These are phyloP conservation scores for Anguilla megastoma DNA, from an alignment of 2,797 vertebrate species.

Conservation along the genomic window DNA sequence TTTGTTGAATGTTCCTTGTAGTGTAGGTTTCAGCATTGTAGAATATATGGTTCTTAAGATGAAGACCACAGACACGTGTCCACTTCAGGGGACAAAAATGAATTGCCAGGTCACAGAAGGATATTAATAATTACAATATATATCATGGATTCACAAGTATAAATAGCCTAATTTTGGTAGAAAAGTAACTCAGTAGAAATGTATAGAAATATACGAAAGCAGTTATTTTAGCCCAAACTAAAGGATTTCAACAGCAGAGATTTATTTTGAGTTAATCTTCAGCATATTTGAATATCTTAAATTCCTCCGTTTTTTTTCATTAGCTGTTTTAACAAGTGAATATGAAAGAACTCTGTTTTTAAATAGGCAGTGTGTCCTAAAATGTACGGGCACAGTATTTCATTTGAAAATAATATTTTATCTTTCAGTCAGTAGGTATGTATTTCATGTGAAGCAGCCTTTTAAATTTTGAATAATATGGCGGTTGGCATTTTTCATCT, in stretches of 20 bases:
- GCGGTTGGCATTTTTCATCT: slow-evolving; percentile 1
- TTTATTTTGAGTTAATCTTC: not conserved
- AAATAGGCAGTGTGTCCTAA: no score
- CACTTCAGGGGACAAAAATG: not conserved
- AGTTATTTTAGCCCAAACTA: not conserved
- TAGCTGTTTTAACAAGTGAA: not conserved
- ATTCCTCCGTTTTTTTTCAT: not conserved
- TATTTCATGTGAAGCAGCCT: not conserved
- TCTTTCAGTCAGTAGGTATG: not conserved
- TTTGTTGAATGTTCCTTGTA: no score
- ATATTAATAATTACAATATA: no score
- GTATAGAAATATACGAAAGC: not conserved
- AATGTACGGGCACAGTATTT: not conserved
- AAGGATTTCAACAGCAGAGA: not conserved
- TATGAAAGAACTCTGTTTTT: not conserved
- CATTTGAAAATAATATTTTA: not conserved
- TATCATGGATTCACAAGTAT: no score
- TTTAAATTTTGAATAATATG: not conserved
- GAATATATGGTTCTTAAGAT: no score
- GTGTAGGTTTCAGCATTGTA: no score
- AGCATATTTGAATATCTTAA: no score
- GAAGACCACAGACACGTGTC: no score
- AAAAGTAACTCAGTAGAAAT: not conserved
- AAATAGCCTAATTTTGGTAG: not conserved
- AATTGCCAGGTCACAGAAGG: not conserved